Conservation (phyloP, 2,113 vertebrate species). For the Promerops cafer region DNA sequence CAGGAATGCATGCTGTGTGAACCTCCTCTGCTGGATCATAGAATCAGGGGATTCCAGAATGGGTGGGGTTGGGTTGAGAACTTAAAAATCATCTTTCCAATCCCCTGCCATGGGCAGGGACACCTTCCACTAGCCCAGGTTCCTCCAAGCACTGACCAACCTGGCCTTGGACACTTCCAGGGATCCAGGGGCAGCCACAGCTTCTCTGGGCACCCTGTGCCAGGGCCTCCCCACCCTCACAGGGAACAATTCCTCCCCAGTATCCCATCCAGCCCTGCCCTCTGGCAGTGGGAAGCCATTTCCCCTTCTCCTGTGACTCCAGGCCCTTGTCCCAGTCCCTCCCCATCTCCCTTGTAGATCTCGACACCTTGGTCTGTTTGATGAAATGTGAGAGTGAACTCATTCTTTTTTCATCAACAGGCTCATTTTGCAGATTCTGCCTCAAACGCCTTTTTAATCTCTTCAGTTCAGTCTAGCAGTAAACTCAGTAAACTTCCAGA, state of each 20-base stretch:
- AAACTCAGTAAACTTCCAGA: slow-evolving; percentile 35
- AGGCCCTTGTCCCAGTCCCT: too few species aligned
- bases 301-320: not conserved
- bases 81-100: not conserved
- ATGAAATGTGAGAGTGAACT: not conserved
- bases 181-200: not conserved
- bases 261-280: fast-evolving
- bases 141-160: fast-evolving
- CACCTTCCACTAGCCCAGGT: fast-evolving
- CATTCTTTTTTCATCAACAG: not conserved
- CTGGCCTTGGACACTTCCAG: not conserved
- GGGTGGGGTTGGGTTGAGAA: not conserved
- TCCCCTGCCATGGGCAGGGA: not conserved
- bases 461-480: not conserved
- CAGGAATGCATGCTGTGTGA: not conserved
- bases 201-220: not conserved
- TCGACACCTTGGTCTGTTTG: not conserved
- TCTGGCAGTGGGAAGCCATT: not conserved
- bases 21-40: not conserved
- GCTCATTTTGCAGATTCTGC: not conserved
- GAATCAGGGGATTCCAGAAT: not conserved
- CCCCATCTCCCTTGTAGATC: not conserved
- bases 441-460: slow-evolving; percentile 13
- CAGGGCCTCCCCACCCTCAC: not conserved
- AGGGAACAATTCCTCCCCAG: not conserved